Conservation (phyloP, 1,140 invertebrate species). For the Monochamus saltuarius region DNA sequence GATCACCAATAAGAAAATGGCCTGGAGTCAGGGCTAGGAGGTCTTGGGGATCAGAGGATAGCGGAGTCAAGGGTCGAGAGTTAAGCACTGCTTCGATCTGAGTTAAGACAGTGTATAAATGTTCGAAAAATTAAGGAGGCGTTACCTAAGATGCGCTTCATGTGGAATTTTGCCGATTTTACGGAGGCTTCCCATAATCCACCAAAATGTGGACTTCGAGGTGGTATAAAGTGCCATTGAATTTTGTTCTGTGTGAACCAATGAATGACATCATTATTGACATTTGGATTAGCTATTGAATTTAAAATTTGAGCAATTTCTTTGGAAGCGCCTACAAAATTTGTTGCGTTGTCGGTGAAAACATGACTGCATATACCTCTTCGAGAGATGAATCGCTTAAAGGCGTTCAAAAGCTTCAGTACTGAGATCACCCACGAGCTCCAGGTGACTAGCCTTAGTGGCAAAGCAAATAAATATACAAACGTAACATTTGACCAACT, state of each 20-base stretch:
- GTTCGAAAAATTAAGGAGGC: neutral
- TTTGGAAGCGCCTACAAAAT: constrained; percentile 34
- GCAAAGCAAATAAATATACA: constrained; percentile 48
- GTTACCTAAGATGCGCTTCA: neutral
- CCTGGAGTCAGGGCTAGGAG: neutral
- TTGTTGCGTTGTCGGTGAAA: constrained; percentile 39
- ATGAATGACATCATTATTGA: neutral
- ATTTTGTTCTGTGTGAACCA: neutral
- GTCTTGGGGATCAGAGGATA: neutral
- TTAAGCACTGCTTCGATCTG: constrained; percentile 1
- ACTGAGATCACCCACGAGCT: constrained; percentile 27
- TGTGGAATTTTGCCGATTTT: neutral
- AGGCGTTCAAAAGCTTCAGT: constrained; percentile 37
- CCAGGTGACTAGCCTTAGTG: constrained; percentile 41
- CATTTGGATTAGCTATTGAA: neutral
- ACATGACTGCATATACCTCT: constrained; percentile 30
- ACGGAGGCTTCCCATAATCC: constrained; percentile 5
- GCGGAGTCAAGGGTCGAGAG: neutral
- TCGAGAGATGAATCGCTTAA: constrained; percentile 42
- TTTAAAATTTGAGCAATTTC: neutral
- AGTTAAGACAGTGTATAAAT: constrained; percentile 4
- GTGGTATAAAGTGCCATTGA: constrained; percentile 9
- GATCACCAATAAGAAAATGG: neutral
- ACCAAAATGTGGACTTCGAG: constrained; percentile 1
- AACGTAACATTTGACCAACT: constrained; percentile 29